Base-by-base conservation (phyloP, 2,797 vertebrate genomes). In the Gymnothorax reevesii region DNA sequence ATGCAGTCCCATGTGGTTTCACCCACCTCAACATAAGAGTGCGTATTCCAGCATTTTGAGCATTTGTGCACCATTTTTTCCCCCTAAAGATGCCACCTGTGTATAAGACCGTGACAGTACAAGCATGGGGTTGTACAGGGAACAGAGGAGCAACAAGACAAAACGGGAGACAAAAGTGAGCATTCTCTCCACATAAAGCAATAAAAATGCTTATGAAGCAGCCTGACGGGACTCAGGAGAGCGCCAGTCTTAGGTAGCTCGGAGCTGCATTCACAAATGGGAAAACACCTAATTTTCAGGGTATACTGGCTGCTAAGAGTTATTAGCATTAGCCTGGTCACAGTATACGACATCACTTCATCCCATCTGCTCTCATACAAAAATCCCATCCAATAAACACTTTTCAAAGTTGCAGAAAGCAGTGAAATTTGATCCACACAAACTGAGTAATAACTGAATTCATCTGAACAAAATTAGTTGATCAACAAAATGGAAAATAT, bases 21-120 rank as follows among this genome's bases (percentile, higher is more conserved):
- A 86, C 66, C 62, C 33, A 54, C 77, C 84, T 84, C 84, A 27
- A 25, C 57, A 87, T 20, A 49, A 71, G 15, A n/a, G 42, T 10
- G 57, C 80, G 33, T 12, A 42, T 55, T 13, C 27, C 5, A 57
- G 54, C 33, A 25, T 69, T 54, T 22, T 82, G 60, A 57, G 59
- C 57, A 80, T 69, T 73, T 49, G 15, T 22, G 57, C 57, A 8
- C 57, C 57, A 17, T 71, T 15, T 13, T 8, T 82, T 77, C 54
- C 73, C 59, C 42, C 52, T 9, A 54, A 49, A 62, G 59, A 82
- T 27, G 59, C 20, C 85, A 80, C 80, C 42, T 62, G 73, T 52
- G 13, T 49, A 6, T 4, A 77, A 77, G 73, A 77, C 33, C 2
- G 73, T 49, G 73, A 15, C 59, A 42, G 33, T 42, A 20, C 42